Conservation (phyloP, 2,113 vertebrate genomes). For the Irena cyanogastra region DNA sequence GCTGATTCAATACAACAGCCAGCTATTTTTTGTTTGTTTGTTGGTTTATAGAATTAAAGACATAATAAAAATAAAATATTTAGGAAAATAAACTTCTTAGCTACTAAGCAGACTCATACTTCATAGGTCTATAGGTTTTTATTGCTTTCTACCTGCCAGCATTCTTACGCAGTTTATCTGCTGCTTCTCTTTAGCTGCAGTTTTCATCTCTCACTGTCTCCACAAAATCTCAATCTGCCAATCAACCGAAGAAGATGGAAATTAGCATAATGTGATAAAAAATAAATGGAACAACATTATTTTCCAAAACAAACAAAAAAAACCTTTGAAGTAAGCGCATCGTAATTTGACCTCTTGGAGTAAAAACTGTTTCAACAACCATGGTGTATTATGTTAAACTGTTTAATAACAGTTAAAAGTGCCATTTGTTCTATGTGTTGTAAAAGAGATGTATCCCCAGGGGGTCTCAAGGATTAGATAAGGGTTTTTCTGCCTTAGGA, state of each 20-base stretch:
- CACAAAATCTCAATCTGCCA: not conserved
- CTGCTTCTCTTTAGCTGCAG: not conserved
- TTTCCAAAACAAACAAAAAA: not conserved
- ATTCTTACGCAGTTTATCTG: not conserved
- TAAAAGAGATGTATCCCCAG: not conserved
- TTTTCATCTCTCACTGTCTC: not conserved
- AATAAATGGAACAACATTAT: not conserved
- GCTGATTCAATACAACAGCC: not conserved
- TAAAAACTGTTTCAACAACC: not conserved
- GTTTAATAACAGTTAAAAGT: not conserved
- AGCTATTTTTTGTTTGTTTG: not conserved
- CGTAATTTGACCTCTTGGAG: not conserved
- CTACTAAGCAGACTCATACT: not conserved
- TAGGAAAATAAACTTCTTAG: not conserved
- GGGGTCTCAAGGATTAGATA: not conserved
- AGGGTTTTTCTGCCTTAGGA: not conserved
- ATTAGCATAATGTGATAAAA: not conserved
- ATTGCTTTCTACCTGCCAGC: not conserved
- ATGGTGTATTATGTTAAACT: not conserved
- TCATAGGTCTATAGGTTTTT: not conserved
- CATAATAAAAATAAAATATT: not conserved
- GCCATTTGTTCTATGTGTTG: not conserved
- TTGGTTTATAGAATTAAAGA: not conserved
- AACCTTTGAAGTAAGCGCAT: not conserved
- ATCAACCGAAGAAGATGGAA: not conserved